A percentile compares a stretch with the other conserved stretches of the same genome.
These are phyloP conservation scores for Neodiprion pinetum DNA, from an alignment of 1,140 invertebrate genomes.

Conservation along the genomic window DNA sequence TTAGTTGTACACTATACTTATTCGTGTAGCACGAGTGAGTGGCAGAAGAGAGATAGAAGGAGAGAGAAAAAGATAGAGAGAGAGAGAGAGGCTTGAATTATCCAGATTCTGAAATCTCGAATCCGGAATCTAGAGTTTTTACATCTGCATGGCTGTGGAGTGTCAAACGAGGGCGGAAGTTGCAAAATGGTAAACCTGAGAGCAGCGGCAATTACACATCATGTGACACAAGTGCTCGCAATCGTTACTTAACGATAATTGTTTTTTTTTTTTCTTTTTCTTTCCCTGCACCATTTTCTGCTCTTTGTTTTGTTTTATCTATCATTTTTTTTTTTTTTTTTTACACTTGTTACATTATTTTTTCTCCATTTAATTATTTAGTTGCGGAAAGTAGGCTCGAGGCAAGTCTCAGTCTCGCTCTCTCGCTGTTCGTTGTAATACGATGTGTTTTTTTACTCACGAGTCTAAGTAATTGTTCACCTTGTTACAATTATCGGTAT, in stretches of 20 bases:
- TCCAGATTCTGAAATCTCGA: background rate
- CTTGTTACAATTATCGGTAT: too few species aligned
- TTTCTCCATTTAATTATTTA: too few species aligned
- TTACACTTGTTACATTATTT: background rate
- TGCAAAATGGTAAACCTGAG: background rate
- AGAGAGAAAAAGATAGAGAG: too few species aligned
- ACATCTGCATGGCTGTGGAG: background rate
- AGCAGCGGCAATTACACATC: background rate
- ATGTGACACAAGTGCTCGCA: background rate
- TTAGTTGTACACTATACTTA: too few species aligned
- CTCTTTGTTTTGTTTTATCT: background rate
- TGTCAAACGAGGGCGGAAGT: slow-evolving; percentile 6
- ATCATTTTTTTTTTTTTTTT: background rate
- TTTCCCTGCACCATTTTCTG: background rate
- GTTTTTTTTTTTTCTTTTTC: background rate
- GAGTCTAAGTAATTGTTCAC: too few species aligned
- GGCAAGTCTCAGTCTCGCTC: too few species aligned
- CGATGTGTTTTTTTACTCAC: too few species aligned
- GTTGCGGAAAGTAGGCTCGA: too few species aligned
- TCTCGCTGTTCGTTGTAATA: too few species aligned
- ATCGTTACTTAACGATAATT: background rate
- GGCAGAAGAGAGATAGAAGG: too few species aligned
- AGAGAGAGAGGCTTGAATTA: too few species aligned
- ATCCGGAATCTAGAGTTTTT: background rate
- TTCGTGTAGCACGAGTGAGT: too few species aligned